Evolutionary conservation across 2,113 vertebrate genomes (phyloP), one percentile per base, ranked within the genome.

Genomic region (Mesitornis unicolor): DNA sequence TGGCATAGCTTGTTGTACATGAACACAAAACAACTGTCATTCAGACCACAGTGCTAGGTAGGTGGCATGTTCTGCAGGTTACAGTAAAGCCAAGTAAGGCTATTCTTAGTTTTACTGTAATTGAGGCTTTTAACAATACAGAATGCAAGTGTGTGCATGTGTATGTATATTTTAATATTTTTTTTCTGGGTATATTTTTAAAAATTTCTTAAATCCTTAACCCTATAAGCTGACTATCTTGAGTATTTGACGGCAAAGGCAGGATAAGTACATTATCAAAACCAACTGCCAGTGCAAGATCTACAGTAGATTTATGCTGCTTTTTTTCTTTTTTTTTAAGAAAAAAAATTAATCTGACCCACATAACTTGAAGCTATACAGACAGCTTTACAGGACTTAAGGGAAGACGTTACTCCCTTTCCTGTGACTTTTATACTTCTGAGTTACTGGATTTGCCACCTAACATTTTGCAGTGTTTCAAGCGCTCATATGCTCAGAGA

Each of bases 21-120:
- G 14, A 75, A 75, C 3, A 47, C 36, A 57, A 63, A 13, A 31
- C 85, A 48, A 45, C 1, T 28, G 61, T 78, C 13, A 36, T 18
- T 47, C 65, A 69, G 45, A 54, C 16, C 47, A 78, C 63, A 70
- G 67, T 3, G 33, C 36, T n/a, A 83, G 29, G 25, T 59, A 50
- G 35, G 68, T 24, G 68, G 71, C 65, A 43, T n/a, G 54, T 59
- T 54, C 83, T 84, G 56, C 71, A 74, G 31, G 29, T 64, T 76
- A 67, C 81, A 67, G 67, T 10, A 83, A 83, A 93, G 70, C 59
- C 60, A 63, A 60, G 71, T 12, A 68, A 78, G 19, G 73, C 22
- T 57, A 64, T 48, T 90, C 53, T 75, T 20, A 7, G 54, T 17
- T 81, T 94, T 92, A 90, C 95, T 95, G 85, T 77, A 51, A 90